These are phyloP conservation scores for Acipenser transmontanus DNA, from an alignment of 2,797 vertebrate genomes.

Conservation along the genomic window DNA sequence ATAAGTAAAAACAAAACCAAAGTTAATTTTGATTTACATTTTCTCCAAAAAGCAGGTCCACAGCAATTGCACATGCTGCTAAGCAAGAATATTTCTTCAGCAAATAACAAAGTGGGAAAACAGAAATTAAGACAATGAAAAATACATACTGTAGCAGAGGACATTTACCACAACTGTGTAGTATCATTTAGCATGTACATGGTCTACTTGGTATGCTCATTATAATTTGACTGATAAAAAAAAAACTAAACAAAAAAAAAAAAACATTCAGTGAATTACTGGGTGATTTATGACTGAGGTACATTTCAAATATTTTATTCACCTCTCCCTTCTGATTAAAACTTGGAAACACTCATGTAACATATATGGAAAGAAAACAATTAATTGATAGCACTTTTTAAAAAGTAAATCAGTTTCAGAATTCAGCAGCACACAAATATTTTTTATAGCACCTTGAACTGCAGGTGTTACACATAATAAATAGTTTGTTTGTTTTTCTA, in stretches of 20 bases:
- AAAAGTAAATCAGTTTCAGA: no score
- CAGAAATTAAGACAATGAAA: slow-evolving; percentile 16
- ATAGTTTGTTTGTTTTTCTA: no score
- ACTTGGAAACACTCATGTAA: no score
- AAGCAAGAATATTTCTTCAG: slow-evolving; percentile 37
- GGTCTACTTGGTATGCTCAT: slow-evolving; percentile 16
- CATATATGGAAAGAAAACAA: no score
- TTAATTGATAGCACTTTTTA: no score
- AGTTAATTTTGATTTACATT: no score
- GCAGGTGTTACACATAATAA: no score
- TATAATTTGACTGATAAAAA: slow-evolving; percentile 38
- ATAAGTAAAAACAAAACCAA: no score
- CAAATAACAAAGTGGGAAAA: slow-evolving; percentile 24
- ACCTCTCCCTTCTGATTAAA: background rate
- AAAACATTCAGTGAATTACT: slow-evolving; percentile 38
- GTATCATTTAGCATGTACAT: background rate
- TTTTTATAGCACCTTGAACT: no score
- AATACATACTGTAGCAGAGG: slow-evolving; percentile 1
- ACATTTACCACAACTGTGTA: background rate
- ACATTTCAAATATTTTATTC: slow-evolving; percentile 37
- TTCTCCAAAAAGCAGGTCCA: slow-evolving; percentile 29
- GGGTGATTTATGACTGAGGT: slow-evolving; percentile 47
- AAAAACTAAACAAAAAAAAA: no score
- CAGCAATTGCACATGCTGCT: slow-evolving; percentile 45
- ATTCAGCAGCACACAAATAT: no score